Percentiles rank a stretch among this genome's conserved stretches.
phyloP scores from a whole-genome alignment of 2,797 vertebrate genomes.

The Paramormyrops hopkinsi region DNA sequence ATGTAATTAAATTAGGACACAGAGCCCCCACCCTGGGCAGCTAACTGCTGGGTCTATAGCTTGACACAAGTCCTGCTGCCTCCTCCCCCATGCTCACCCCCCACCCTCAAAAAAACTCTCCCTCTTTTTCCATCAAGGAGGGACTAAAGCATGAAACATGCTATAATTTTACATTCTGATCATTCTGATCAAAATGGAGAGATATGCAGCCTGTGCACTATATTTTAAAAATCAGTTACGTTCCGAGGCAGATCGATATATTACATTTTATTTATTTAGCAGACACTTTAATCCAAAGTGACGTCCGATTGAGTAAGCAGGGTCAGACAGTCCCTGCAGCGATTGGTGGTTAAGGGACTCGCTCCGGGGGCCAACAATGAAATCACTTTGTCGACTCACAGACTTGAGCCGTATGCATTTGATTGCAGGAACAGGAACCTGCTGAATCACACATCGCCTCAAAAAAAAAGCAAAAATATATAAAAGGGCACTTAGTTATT shows the following conservation, averaged over 20 bases:
- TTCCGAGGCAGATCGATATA: background rate
- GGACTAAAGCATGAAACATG: background rate
- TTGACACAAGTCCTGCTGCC: background rate
- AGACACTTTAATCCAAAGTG: background rate
- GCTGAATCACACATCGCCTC: background rate
- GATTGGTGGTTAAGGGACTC: background rate
- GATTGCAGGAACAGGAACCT: background rate
- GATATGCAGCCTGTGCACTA: background rate
- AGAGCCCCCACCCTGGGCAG: background rate
- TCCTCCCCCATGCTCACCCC: background rate
- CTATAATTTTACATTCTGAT: background rate
- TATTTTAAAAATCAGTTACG: background rate
- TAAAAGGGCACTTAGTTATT: background rate
- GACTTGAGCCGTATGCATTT: background rate
- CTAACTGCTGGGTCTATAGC: conserved; percentile 31
- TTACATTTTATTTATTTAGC: background rate
- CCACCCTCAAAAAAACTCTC: background rate
- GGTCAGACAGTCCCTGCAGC: background rate
- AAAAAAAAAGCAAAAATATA: background rate
- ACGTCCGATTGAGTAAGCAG: background rate
- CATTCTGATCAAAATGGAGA: background rate
- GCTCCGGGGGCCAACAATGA: background rate
- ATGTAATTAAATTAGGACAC: conserved; percentile 50
- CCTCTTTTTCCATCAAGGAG: background rate
- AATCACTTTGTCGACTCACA: background rate